phyloP scores from a whole-genome alignment of 2,113 vertebrate genomes.

The Echinops telfairi region DNA sequence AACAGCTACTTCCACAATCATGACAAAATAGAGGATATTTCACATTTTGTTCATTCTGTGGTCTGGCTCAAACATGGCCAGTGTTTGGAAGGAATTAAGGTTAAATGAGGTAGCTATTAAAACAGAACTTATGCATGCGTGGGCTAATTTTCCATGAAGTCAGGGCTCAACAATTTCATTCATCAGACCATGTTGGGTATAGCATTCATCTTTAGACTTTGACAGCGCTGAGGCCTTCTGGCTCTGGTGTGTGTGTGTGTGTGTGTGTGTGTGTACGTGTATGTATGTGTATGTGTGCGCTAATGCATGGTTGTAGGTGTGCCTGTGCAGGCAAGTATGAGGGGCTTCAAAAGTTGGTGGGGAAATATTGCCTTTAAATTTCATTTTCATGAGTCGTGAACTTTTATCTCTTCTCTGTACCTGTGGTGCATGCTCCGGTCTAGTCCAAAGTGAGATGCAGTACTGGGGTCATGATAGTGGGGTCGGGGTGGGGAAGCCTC shows the following conservation, averaged over 20 bases:
- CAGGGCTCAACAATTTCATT: slow-evolving; percentile 84
- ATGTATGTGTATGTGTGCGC: not conserved
- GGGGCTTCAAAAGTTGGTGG: no score
- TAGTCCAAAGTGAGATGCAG: no score
- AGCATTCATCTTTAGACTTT: slow-evolving; percentile 71
- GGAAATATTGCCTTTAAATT: no score
- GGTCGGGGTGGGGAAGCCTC: no score
- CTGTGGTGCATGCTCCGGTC: not conserved
- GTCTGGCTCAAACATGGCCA: slow-evolving; percentile 57
- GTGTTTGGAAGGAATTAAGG: slow-evolving; percentile 78
- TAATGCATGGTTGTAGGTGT: not conserved
- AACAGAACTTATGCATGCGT: slow-evolving; percentile 72
- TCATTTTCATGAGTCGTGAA: no score
- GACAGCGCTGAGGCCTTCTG: slow-evolving; percentile 63
- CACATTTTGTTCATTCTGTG: slow-evolving; percentile 37
- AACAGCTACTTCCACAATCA: slow-evolving; percentile 63
- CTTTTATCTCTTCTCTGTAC: no score
- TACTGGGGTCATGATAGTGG: no score
- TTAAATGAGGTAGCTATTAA: slow-evolving; percentile 69
- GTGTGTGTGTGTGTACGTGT: not conserved
- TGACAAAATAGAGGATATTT: slow-evolving; percentile 60
- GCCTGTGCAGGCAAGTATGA: not conserved
- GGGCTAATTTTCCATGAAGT: slow-evolving; percentile 84
- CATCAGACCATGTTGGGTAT: slow-evolving; percentile 80
- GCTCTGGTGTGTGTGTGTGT: not conserved